Evolutionary conservation across 64 coral and sea anemone species (phyloP), one percentile per base, ranked within the genome.

Genomic region (Montipora capricornis): DNA sequence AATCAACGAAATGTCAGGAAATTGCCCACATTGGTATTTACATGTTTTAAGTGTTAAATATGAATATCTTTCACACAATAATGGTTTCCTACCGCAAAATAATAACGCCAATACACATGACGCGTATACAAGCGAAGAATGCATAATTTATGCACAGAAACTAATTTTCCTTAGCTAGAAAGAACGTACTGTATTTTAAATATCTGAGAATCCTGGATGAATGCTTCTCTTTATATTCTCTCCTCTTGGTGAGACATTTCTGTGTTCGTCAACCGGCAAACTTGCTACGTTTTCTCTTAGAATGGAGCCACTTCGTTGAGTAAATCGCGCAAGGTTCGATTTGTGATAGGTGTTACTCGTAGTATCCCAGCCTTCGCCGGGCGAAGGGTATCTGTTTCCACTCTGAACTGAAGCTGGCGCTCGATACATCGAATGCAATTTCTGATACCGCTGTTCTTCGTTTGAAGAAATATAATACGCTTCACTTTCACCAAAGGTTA

Each of bases 401-500:
- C 82, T 84, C 37, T 37, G 37, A 37, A 37, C 37, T 68, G 81
- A 84, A 47, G 58, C 61, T 14, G 81, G 6, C 61, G 81, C 59
- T n/a, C 44, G 44, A 14, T 1, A 68, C 16, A 86, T 44, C 9
- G 82, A 86, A 71, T 49, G 47, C 4, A 16, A 20, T 10, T 73
- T 70, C 2, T 11, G 46, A 73, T 86, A 71, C 16, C 61, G 19
- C 8, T 71, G 64, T 20, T 86, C 82, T 17, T 86, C 82, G n/a
- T 45, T 66, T 3, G 82, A 17, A 16, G 82, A 69, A 71, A 86
- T 86, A 22, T 47, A 71, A 71, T 86, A 86, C 46, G 82, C 67
- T 8, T 70, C 82, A 19, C 45, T 86, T 66, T 90, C 87, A 11
- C 93, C 93, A 73, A 94, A 94, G 12, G 93, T 94, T 12, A 94